A percentile compares a stretch with the other conserved stretches of the same genome.
Conservation (phyloP, 2,888 invertebrate species). For the Loripinus fragilis region DNA sequence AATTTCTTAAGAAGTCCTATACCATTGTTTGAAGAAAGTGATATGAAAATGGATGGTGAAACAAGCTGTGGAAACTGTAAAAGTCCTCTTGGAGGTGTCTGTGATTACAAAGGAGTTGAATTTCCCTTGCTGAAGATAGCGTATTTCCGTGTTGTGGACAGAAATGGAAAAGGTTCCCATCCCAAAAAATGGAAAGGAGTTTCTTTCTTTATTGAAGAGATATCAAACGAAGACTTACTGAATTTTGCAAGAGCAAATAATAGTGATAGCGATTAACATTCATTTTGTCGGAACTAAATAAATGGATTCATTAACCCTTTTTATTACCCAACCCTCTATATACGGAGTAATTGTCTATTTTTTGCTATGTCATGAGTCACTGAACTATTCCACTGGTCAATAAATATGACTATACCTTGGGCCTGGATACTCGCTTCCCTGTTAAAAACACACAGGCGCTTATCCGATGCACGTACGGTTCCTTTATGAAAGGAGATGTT, state of each 20-base stretch:
- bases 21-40: conserved; percentile 44
- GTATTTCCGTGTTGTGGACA: conserved; percentile 66
- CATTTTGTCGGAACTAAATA: too few species aligned
- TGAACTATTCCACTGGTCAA: too few species aligned
- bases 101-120: conserved; percentile 56
- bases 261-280: conserved; percentile 7
- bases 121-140: conserved; percentile 69
- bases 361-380: too few species aligned
- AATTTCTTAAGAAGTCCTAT: conserved; percentile 36
- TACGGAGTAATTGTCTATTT: too few species aligned
- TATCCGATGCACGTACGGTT: too few species aligned
- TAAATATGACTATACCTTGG: too few species aligned
- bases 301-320: too few species aligned
- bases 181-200: conserved; percentile 69
- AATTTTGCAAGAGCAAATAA: background rate
- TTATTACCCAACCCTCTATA: too few species aligned
- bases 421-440: too few species aligned
- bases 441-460: too few species aligned
- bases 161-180: conserved; percentile 54
- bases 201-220: conserved; percentile 33
- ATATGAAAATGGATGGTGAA: conserved; percentile 59
- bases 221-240: background rate
- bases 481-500: too few species aligned
- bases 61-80: conserved; percentile 67
- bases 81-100: conserved; percentile 65